Evolutionary conservation across 2,888 invertebrate species (phyloP).

Genomic region (Anarsia innoxiella): DNA sequence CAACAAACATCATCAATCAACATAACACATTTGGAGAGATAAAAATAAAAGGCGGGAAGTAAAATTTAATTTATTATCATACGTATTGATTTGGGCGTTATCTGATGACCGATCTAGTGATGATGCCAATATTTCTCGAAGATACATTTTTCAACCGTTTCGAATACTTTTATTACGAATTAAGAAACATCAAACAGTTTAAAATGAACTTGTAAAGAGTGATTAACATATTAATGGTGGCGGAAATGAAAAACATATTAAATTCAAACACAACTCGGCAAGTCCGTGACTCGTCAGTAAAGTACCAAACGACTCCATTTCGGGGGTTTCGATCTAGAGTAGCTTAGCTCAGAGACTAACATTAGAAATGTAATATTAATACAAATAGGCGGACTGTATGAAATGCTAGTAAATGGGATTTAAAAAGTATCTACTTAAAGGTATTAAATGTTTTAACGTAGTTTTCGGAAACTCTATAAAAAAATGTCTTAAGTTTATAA

Average conservation of each 20-base stretch:
- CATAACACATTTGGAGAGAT: conserved; percentile 58
- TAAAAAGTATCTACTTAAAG: too few relatives aligned
- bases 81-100: conserved; percentile 62
- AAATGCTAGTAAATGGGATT: too few relatives aligned
- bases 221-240: conserved; percentile 70
- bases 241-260: conserved; percentile 74
- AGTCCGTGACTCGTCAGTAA: conserved; percentile 74
- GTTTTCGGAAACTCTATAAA: too few relatives aligned
- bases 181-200: background rate
- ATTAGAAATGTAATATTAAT: too few relatives aligned
- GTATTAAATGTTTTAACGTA: too few relatives aligned
- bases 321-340: conserved; percentile 55
- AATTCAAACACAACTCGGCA: conserved; percentile 69
- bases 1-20: conserved; percentile 63
- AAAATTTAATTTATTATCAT: conserved; percentile 63
- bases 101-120: conserved; percentile 61
- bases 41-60: conserved; percentile 60
- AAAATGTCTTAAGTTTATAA: too few relatives aligned
- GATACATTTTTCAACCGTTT: background rate
- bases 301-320: conserved; percentile 71
- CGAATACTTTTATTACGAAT: background rate
- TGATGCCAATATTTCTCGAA: conserved; percentile 41
- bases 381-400: too few relatives aligned
- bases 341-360: conserved; percentile 13
- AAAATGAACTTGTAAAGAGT: conserved; percentile 18